These are phyloP conservation scores for Acanthoscelides obtectus DNA, from an alignment of 2,888 invertebrate genomes.

Conservation along the genomic window DNA sequence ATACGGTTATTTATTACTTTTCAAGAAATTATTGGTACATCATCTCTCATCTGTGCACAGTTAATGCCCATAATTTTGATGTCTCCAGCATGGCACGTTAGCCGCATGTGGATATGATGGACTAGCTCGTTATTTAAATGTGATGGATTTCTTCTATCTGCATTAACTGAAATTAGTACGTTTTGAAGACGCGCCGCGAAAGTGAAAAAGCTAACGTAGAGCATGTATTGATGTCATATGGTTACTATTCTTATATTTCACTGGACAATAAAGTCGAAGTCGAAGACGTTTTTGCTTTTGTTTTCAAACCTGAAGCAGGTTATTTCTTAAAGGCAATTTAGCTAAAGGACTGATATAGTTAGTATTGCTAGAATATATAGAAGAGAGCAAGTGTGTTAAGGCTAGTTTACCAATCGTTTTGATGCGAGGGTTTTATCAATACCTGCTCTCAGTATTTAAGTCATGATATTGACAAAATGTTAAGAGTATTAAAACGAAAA, in stretches of 20 bases:
- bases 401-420: too few relatives aligned
- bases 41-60: neutral
- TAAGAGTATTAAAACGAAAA: too few relatives aligned
- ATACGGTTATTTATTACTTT: neutral
- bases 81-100: neutral
- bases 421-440: too few relatives aligned
- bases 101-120: neutral
- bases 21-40: neutral
- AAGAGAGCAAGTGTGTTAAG: too few relatives aligned
- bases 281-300: too few relatives aligned
- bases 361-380: too few relatives aligned
- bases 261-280: too few relatives aligned
- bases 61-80: neutral
- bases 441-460: too few relatives aligned
- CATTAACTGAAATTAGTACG: neutral
- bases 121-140: neutral
- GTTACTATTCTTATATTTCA: neutral
- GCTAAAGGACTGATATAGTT: too few relatives aligned
- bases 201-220: neutral
- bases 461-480: too few relatives aligned
- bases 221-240: neutral
- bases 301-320: too few relatives aligned
- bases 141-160: neutral
- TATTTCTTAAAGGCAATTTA: too few relatives aligned
- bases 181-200: neutral